phyloP scores from a whole-genome alignment of 2,797 vertebrate species.

The Selene dorsalis region DNA sequence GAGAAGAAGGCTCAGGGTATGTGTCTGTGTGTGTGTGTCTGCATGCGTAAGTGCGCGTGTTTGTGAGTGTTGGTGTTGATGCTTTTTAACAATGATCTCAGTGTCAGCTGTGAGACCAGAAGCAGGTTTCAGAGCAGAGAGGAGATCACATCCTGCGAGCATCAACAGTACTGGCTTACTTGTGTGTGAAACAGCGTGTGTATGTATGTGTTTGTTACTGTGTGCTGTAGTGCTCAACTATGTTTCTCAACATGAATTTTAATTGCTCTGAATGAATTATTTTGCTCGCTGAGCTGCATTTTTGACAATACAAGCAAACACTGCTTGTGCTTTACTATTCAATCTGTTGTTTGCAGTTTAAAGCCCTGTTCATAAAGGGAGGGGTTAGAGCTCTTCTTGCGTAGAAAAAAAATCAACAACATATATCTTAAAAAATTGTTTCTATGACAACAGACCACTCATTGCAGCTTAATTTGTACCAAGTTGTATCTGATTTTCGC shows the following conservation, averaged over 20 bases:
- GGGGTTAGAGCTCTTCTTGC: slow-evolving; percentile 6
- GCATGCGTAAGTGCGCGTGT: slow-evolving; percentile 1
- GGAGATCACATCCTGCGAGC: slow-evolving; percentile 53
- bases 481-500: not conserved
- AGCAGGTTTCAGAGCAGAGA: slow-evolving; percentile 64
- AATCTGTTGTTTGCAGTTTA: slow-evolving; percentile 22
- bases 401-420: not conserved
- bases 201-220: not conserved
- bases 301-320: slow-evolving; percentile 30
- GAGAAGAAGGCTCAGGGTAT: slow-evolving; percentile 34
- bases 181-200: slow-evolving; percentile 3
- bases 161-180: slow-evolving; percentile 40
- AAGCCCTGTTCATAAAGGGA: slow-evolving; percentile 12
- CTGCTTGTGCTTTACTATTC: slow-evolving; percentile 42
- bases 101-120: slow-evolving; percentile 67
- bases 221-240: not conserved
- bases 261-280: slow-evolving; percentile 53
- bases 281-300: slow-evolving; percentile 22
- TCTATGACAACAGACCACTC: slow-evolving; percentile 21
- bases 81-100: slow-evolving; percentile 68
- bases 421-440: not conserved
- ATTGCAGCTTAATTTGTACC: slow-evolving; percentile 12
- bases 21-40: slow-evolving; percentile 21
- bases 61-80: slow-evolving; percentile 43
- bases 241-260: slow-evolving; percentile 36